These are phyloP conservation scores for Anguilla anguilla DNA, from an alignment of 2,797 vertebrate genomes.

Conservation along the genomic window DNA sequence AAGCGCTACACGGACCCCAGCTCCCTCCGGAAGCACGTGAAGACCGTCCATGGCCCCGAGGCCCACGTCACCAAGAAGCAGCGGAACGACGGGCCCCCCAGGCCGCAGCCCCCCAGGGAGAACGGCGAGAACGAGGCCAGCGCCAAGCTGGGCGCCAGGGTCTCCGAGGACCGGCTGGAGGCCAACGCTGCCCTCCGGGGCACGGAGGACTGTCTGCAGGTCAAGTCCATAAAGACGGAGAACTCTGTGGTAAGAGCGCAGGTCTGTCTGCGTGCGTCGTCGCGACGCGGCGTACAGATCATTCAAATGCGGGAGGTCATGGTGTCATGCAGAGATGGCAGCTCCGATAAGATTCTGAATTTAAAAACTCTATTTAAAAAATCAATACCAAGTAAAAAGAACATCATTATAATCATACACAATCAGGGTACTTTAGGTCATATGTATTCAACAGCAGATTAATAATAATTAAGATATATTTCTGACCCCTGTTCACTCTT, in stretches of 20 bases:
- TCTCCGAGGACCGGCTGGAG: conserved; percentile 74
- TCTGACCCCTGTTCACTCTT: background rate
- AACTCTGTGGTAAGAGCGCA: conserved; percentile 84
- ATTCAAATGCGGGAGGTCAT: background rate
- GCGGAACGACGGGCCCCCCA: conserved; percentile 79
- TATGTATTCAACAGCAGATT: background rate
- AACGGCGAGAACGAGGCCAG: conserved; percentile 83
- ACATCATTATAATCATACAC: background rate
- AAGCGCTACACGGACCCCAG: conserved; percentile 98
- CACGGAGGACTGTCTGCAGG: conserved; percentile 82
- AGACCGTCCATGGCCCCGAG: conserved; percentile 96
- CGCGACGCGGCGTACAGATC: background rate
- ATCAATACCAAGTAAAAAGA: background rate
- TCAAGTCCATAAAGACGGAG: conserved; percentile 93
- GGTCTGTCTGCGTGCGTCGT: background rate
- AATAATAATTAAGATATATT: background rate
- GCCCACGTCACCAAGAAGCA: conserved; percentile 98
- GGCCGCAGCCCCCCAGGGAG: conserved; percentile 80
- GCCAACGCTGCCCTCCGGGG: conserved; percentile 80
- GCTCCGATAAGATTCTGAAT: background rate
- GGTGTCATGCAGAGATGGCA: background rate
- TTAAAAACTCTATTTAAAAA: background rate
- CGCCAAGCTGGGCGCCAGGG: conserved; percentile 71
- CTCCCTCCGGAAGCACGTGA: conserved; percentile 96
- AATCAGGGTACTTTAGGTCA: background rate